Base-by-base conservation (phyloP, 2,888 invertebrate species). In the Hesperia comma region DNA sequence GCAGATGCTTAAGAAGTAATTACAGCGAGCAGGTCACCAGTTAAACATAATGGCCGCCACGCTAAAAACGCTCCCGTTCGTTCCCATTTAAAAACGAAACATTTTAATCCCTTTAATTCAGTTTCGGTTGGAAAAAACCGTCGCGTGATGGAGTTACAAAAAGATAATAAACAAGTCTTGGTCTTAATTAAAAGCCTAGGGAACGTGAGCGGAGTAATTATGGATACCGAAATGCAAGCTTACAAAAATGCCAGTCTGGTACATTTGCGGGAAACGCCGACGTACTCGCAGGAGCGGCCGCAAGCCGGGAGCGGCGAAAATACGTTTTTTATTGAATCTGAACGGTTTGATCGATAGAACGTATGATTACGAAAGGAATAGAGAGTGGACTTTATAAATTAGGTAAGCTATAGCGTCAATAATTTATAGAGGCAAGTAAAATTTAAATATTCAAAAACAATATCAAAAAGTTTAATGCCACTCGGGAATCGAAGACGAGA, bases 181-280 rank as follows among this genome's bases (percentile, higher is more conserved):
- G 74, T 75, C 80, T 84, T 85, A 86, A 86, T 86, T 86, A 85
- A 86, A 85, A 85, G 77, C 74, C 82, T 81, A 80, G 85, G 78
- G 81, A 79, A 78, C 82, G 75, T 78, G 79, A 75, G 74, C 77
- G 73, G 75, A 79, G 82, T 83, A 83, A 84, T 84, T 82, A 80
- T 78, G 79, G 75, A 69, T 72, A 76, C 76, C 75, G 74, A 76
- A 78, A 80, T 76, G 79, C 75, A 78, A 69, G 74, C 55, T 63
- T 43, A 55, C 60, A 63, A 68, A 70, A 66, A 68, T 70, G 63
- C 58, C 62, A 40, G 57, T 19, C 49, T 49, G 49, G 19, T 55
- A 61, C 67, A 67, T 60, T 67, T 60, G 66, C 17, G 66, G 60
- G 33, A 40, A 66, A 67, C 33, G 54, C 51, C 57, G 56, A 12